A percentile compares a stretch with the other conserved stretches of the same genome.
phyloP scores from a whole-genome alignment of 2,113 vertebrate genomes.

The Sprattus sprattus region DNA sequence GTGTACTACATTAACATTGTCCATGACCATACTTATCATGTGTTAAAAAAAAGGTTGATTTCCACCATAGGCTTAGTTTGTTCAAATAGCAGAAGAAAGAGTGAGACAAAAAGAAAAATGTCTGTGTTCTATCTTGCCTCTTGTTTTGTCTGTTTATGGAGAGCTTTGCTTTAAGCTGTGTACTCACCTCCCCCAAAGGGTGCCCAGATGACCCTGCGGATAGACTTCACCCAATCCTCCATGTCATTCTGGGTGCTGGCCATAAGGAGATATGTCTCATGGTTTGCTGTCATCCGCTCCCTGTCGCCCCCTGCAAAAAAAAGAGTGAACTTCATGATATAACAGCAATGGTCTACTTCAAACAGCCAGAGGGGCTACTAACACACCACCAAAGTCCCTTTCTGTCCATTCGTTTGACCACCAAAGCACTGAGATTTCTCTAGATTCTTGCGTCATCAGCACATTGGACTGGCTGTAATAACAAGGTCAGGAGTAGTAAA shows the following conservation, averaged over 20 bases:
- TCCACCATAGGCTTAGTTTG: too few species aligned
- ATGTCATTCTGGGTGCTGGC: constrained; percentile 98
- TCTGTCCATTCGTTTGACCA: neutral
- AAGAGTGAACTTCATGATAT: neutral
- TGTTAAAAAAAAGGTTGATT: neutral
- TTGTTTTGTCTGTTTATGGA: neutral
- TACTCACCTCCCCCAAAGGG: constrained; percentile 97
- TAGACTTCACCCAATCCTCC: constrained; percentile 99
- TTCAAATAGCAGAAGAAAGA: too few species aligned
- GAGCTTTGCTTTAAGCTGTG: neutral
- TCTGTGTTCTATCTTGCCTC: too few species aligned
- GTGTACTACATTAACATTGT: neutral
- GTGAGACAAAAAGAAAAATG: too few species aligned
- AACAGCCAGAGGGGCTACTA: too few species aligned
- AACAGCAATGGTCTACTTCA: neutral
- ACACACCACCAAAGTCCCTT: neutral
- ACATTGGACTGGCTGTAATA: constrained; percentile 37
- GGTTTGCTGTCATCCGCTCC: constrained; percentile 97
- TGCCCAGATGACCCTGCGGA: constrained; percentile 97
- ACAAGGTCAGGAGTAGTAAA: constrained; percentile 37
- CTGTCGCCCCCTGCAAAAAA: constrained; percentile 83
- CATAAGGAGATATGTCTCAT: constrained; percentile 99
- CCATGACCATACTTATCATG: neutral
- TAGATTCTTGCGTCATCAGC: constrained; percentile 5
- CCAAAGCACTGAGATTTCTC: neutral